phyloP scores from a whole-genome alignment of 2,113 vertebrate species.

The Siniperca chuatsi region DNA sequence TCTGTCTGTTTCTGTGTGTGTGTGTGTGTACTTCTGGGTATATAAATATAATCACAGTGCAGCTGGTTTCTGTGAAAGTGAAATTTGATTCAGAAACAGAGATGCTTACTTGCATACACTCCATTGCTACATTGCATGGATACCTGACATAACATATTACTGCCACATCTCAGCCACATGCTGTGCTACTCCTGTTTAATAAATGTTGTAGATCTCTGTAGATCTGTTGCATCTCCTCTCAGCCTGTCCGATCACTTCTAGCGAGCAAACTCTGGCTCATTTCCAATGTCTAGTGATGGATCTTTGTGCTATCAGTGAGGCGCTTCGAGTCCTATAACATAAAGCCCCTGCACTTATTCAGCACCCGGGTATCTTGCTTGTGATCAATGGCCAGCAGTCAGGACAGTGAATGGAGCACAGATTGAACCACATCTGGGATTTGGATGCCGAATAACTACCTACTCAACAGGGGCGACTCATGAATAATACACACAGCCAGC shows the following conservation, averaged over 20 bases:
- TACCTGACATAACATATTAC: constrained; percentile 33
- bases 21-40: constrained; percentile 13
- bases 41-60: constrained; percentile 8
- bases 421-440: constrained; percentile 85
- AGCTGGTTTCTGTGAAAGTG: constrained; percentile 10
- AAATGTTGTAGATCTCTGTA: constrained; percentile 37
- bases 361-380: constrained; percentile 77
- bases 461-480: constrained; percentile 75
- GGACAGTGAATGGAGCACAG: constrained; percentile 80
- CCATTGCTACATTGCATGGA: background rate
- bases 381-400: constrained; percentile 86
- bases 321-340: constrained; percentile 74
- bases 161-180: constrained; percentile 51
- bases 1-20: constrained; percentile 29
- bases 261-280: constrained; percentile 54
- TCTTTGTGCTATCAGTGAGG: constrained; percentile 79
- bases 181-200: constrained; percentile 46
- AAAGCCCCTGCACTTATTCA: constrained; percentile 85
- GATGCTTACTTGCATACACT: constrained; percentile 16
- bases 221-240: constrained; percentile 34
- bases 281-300: constrained; percentile 79
- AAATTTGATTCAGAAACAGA: constrained; percentile 24
- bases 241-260: constrained; percentile 50
- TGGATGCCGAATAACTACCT: constrained; percentile 77
- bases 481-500: constrained; percentile 77